Base-by-base conservation (phyloP, 2,888 invertebrate species). In the Hirtodrosophila cameraria region DNA sequence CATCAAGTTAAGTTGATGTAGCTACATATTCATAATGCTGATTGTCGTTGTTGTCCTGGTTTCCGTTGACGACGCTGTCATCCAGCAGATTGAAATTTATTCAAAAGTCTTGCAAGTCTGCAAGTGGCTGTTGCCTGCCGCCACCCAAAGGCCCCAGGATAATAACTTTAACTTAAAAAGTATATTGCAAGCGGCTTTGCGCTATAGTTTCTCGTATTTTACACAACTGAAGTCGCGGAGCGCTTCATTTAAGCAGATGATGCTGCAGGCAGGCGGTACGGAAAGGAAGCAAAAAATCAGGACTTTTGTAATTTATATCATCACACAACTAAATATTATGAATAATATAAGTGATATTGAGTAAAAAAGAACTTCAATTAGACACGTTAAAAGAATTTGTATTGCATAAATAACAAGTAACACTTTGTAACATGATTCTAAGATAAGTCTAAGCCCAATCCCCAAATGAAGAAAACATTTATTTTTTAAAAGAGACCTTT, bases 21-120 rank as follows among this genome's bases (percentile, higher is more conserved):
- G 55, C 77, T 83, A 80, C 77, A 83, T 83, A 80, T 80, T 80
- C 83, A 80, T 80, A 80, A 80, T 69, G 68, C 78, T 69, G 81
- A 75, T 63, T 81, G 75, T 77, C 75, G 38, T 58, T 58, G 54
- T 52, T 64, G 57, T 66, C 53, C 30, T 49, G 20, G 33, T 41
- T 58, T n/a, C 31, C 52, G n/a, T 11, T 20, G 23, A 49, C 31
- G 50, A 33, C 48, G 62, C 63, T 70, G 68, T 63, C 57, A 54
- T 45, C 58, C 64, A 39, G 55, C 65, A 76, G 80, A 79, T 80
- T 82, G 61, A 79, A 80, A 83, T 80, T 80, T 80, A 80, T 80
- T 83, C 80, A 80, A 76, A 69, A 80, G 65, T 83, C 80, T 69
- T 49, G 55, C 62, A 63, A 70, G 69, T 75, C 73, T 66, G 62